Conservation (phyloP, 2,113 vertebrate genomes). For the Phodopus roborovskii region DNA sequence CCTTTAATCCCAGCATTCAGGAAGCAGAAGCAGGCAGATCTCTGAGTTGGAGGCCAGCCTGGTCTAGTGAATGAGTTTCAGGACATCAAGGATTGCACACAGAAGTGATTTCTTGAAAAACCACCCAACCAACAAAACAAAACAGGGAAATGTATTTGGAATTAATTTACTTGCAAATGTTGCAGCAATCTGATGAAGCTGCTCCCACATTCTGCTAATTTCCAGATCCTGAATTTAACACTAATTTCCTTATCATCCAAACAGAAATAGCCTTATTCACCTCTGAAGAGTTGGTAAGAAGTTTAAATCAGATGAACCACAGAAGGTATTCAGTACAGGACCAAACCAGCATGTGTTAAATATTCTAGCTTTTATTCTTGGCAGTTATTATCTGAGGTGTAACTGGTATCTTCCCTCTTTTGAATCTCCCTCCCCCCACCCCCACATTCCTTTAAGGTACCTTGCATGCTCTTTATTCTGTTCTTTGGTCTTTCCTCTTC, state of each 20-base stretch:
- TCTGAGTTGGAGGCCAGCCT: not conserved
- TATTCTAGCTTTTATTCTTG: not conserved
- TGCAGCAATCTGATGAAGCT: not conserved
- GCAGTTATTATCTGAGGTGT: not conserved
- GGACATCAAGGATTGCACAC: not conserved
- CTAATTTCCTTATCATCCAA: constrained; percentile 57
- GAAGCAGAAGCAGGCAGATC: not conserved
- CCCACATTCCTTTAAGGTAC: not conserved
- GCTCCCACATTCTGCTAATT: not conserved
- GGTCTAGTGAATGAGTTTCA: not conserved
- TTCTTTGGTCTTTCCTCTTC: not conserved
- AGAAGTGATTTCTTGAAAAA: not conserved
- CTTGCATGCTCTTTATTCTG: not conserved
- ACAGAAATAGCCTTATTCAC: constrained; percentile 19
- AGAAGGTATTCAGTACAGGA: not conserved
- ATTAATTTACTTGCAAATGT: constrained; percentile 47
- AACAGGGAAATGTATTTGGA: not conserved
- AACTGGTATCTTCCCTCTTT: not conserved
- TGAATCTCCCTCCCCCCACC: not conserved
- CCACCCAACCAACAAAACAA: not conserved
- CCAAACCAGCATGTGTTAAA: not conserved
- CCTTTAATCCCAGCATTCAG: not conserved
- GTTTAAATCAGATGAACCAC: constrained; percentile 34
- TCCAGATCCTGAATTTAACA: not conserved
- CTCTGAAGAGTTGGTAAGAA: not conserved